Evolutionary conservation across 2,797 vertebrate genomes (phyloP), one percentile per base, ranked within the genome.

Genomic region (Onychomys torridus): DNA sequence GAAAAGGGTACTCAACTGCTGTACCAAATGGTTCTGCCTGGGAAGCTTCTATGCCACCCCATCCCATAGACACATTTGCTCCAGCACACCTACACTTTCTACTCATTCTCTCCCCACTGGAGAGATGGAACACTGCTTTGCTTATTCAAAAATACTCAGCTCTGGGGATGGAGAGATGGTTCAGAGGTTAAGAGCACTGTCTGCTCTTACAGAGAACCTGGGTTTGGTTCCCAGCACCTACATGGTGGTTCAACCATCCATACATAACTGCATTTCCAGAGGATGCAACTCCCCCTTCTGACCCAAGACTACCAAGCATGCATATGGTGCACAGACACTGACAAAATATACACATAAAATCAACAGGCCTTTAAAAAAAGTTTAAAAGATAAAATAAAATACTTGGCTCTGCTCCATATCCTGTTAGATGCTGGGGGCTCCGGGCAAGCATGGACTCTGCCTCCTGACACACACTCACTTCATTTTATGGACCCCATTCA

Each of bases 31-130:
- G 27, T 14, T 49, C 71, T 5, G 8, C 14, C 27, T 78, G 27
- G 5, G 63, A 9, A 34, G 81, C 71, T 61, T 25, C 37, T 17
- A 37, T 2, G 73, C 40, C 19, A 21, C 14, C 2, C 21, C 6
- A 25, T 16, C 37, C 25, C 27, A 9, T 0, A 32, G 37, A n/a
- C 71, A 32, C 0, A 12, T 8, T 1, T 19, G 12, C 32, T 57
- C 91, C 13, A 3, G 16, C 29, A 2, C 5, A 1, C 3, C 49
- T 11, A 3, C 3, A 3, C n/a, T 21, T 2, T 27, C 93, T 21
- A 6, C 5, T 19, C 2, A 9, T 7, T 43, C 90, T 67, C 78
- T 27, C 8, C 55, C 2, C 49, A 34, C 25, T 10, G n/a, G n/a
- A n/a, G n/a, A n/a, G n/a, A 37, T 1, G 5, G 43, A 55, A 55